Conservation (phyloP, 2,888 invertebrate genomes). For the Drosophila nr. fundita region DNA sequence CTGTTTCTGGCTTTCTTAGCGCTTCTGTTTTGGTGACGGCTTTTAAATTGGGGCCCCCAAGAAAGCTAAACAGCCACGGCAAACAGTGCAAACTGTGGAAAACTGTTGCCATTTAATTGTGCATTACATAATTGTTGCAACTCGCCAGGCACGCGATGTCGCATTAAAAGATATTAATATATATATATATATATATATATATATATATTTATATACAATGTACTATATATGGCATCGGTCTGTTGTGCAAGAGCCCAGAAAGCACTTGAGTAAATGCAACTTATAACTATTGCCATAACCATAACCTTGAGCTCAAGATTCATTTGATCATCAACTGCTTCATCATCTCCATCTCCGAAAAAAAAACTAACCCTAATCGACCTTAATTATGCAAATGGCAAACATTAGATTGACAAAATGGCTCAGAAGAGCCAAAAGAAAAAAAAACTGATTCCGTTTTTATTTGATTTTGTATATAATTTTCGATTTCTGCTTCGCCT, state of each 20-base stretch:
- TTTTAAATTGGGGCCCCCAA: slow-evolving; percentile 53
- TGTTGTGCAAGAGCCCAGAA: slow-evolving; percentile 57
- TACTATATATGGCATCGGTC: slow-evolving; percentile 20
- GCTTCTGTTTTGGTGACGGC: slow-evolving; percentile 63
- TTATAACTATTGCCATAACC: slow-evolving; percentile 61
- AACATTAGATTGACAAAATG: slow-evolving; percentile 57
- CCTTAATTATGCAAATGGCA: slow-evolving; percentile 74
- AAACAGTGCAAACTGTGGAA: slow-evolving; percentile 34
- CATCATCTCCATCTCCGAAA: slow-evolving; percentile 15
- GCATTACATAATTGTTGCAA: slow-evolving; percentile 49
- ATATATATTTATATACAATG: slow-evolving; percentile 8
- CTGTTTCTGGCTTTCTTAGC: slow-evolving; percentile 39
- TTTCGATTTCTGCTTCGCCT: slow-evolving; percentile 24
- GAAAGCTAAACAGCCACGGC: slow-evolving; percentile 54
- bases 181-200: slow-evolving; percentile 1
- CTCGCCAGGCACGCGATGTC: slow-evolving; percentile 49
- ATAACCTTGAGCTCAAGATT: slow-evolving; percentile 71
- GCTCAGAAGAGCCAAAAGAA: slow-evolving; percentile 31
- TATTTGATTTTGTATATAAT: slow-evolving; percentile 21
- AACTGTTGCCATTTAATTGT: slow-evolving; percentile 41
- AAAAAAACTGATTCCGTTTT: slow-evolving; percentile 25
- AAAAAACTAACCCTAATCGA: slow-evolving; percentile 71
- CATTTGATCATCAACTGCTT: slow-evolving; percentile 44
- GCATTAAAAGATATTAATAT: neutral
- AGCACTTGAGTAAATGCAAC: slow-evolving; percentile 42